Base-by-base conservation (phyloP, 2,888 invertebrate species). In the Harpagoxenus sublaevis region DNA sequence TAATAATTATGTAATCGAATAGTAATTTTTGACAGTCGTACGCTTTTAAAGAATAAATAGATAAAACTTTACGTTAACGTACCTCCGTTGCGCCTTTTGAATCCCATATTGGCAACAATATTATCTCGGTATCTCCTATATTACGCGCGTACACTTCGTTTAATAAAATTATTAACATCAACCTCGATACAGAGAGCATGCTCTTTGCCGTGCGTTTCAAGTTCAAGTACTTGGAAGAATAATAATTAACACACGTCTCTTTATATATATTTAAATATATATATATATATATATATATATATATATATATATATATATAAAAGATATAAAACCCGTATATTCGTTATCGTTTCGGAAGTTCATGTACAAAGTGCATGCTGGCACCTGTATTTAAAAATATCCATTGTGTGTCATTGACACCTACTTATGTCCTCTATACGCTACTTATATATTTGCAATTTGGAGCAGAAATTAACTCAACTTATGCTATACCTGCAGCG, bases 301-400 rank as follows among this genome's bases (percentile, higher is more conserved):
- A 42, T 42, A 0, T 42, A 10, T 9, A 2, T 42, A 10, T 10
- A 10, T 10, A 42, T 0, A 39, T 12, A 15, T 1, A 9, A 9
- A 10, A 5, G 3, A 81, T 86, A 77, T 62, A 78, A 84, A 84
- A 87, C 91, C 91, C 91, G 91, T 87, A 91, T 85, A 31, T 55
- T 53, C 65, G 75, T 88, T 88, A 91, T 90, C 89, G 60, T 88
- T 87, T 83, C 78, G 83, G 70, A 88, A 83, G 77, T 82, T 45
- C 60, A 62, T 51, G 70, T 85, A 74, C 73, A 70, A 87, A 85
- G 66, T 88, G 89, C 85, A 92, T 93, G 92, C 93, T 93, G 93
- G 93, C 91, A 90, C 92, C 93, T 89, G 87, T 92, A 93, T 92
- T 78, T 35, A 66, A 70, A 68, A 55, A 66, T 88, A 87, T 87